Percentiles rank a stretch among this genome's conserved stretches.
Conservation (phyloP, 2,113 vertebrate genomes). For the Paracanthobrama guichenoti region DNA sequence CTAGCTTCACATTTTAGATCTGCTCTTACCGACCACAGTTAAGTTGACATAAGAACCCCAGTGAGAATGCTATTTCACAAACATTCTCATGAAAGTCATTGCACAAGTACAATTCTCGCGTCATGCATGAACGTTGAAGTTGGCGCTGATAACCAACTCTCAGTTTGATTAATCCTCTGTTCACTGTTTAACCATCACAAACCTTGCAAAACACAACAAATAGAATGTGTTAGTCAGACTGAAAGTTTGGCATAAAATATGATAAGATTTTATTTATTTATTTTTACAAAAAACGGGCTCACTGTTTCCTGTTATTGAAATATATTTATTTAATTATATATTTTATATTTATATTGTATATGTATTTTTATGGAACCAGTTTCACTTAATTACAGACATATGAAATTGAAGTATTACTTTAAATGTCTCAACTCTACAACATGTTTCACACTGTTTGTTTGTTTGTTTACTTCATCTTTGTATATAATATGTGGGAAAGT, state of each 20-base stretch:
- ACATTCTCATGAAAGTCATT: constrained; percentile 9
- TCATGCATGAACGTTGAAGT: too few species aligned
- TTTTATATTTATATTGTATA: not conserved
- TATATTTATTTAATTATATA: not conserved
- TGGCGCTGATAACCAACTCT: not conserved
- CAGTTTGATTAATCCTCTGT: not conserved
- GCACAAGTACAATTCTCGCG: too few species aligned
- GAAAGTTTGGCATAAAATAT: not conserved
- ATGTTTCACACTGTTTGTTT: not conserved
- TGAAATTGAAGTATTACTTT: not conserved
- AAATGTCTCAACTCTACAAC: not conserved
- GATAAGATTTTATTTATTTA: not conserved
- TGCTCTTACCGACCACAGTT: not conserved
- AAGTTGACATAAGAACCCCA: too few species aligned
- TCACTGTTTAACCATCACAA: not conserved
- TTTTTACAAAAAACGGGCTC: not conserved
- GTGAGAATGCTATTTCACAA: constrained; percentile 13
- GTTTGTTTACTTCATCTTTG: not conserved
- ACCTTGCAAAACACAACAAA: not conserved
- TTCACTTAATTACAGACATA: not conserved
- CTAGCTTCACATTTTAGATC: not conserved
- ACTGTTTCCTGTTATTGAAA: not conserved
- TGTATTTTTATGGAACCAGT: not conserved
- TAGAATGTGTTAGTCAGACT: not conserved
- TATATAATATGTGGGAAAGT: not conserved